Percentiles rank a stretch among this genome's conserved stretches.
These are phyloP conservation scores for Epinotia ramella DNA, from an alignment of 2,888 invertebrate species.

Conservation along the genomic window DNA sequence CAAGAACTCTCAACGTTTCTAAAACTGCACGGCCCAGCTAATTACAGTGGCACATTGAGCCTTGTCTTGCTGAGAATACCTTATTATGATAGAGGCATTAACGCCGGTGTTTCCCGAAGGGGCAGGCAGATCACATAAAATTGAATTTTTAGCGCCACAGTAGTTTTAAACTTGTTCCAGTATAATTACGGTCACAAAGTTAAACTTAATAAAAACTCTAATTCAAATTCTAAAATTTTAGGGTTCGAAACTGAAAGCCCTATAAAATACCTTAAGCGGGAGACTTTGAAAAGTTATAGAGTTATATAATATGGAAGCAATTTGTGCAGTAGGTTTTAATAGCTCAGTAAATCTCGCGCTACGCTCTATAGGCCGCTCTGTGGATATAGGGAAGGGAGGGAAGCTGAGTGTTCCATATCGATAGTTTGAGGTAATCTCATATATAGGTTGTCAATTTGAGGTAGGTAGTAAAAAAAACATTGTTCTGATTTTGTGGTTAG, in stretches of 20 bases:
- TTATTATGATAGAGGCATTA: too few species aligned
- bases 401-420: constrained; percentile 45
- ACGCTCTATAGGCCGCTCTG: constrained; percentile 66
- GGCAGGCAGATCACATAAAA: too few species aligned
- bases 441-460: neutral
- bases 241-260: constrained; percentile 13
- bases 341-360: constrained; percentile 78
- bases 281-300: constrained; percentile 65
- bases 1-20: neutral
- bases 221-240: constrained; percentile 30
- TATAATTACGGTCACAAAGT: neutral
- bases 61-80: too few species aligned
- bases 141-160: too few species aligned
- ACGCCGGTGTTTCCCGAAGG: too few species aligned
- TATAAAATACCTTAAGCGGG: constrained; percentile 46
- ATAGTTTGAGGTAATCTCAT: constrained; percentile 25
- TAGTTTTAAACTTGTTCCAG: neutral
- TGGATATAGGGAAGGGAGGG: constrained; percentile 59
- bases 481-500: too few species aligned
- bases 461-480: too few species aligned
- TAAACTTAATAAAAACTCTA: constrained; percentile 2
- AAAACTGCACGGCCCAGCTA: neutral
- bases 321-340: constrained; percentile 75
- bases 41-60: too few species aligned
- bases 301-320: constrained; percentile 68